phyloP scores from a whole-genome alignment of 2,888 invertebrate species.

The Hymenopus coronatus region DNA sequence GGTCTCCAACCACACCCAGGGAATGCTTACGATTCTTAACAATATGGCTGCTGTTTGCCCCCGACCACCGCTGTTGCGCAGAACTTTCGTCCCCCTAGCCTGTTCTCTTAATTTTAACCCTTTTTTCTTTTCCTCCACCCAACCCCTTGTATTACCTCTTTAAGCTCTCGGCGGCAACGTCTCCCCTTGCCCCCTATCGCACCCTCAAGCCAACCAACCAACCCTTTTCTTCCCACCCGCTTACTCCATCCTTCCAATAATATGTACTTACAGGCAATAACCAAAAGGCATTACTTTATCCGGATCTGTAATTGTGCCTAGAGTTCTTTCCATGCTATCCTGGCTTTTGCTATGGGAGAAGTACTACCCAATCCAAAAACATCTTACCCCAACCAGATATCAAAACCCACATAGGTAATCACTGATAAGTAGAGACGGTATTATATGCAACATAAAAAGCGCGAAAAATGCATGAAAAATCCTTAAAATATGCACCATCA shows the following conservation, averaged over 20 bases:
- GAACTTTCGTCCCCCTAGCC: not conserved
- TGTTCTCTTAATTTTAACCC: constrained; percentile 22
- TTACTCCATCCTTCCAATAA: constrained; percentile 27
- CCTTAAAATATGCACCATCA: too few species aligned
- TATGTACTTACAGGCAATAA: constrained; percentile 30
- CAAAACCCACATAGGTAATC: too few species aligned
- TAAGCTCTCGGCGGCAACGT: constrained; percentile 15
- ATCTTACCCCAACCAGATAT: not conserved
- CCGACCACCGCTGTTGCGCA: not conserved
- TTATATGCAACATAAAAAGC: too few species aligned
- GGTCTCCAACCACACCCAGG: constrained; percentile 6
- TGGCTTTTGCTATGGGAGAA: not conserved
- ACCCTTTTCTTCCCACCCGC: not conserved
- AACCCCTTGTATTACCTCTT: constrained; percentile 21
- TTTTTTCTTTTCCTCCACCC: constrained; percentile 1
- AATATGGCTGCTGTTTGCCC: constrained; percentile 13
- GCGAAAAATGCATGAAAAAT: too few species aligned
- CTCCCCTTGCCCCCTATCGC: not conserved
- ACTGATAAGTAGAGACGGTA: too few species aligned
- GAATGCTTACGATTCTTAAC: constrained; percentile 3
- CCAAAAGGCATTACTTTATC: constrained; percentile 24
- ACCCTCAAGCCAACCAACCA: constrained; percentile 4
- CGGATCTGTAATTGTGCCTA: constrained; percentile 19
- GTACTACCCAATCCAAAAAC: not conserved
- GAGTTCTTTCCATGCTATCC: constrained; percentile 8